Evolutionary conservation across 1,140 invertebrate genomes (phyloP).

Genomic region (Teleogryllus occipitalis): DNA sequence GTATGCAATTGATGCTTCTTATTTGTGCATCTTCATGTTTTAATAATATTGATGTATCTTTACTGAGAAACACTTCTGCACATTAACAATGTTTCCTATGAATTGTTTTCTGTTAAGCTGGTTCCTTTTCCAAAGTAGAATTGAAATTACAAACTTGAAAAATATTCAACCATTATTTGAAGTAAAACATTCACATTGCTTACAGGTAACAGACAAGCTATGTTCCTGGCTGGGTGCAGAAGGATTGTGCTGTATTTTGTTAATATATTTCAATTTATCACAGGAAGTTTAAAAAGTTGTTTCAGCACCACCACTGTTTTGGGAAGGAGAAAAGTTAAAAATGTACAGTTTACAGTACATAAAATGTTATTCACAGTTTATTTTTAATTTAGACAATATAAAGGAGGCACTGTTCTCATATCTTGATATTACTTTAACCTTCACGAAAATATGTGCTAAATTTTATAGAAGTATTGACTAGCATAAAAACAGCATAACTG

Average conservation of each 20-base stretch:
- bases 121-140: background rate
- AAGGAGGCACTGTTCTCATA: background rate
- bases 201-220: background rate
- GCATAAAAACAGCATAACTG: background rate
- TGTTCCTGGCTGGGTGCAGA: constrained; percentile 2
- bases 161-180: background rate
- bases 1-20: no score
- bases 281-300: background rate
- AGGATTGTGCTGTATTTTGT: background rate
- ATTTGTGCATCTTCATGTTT: no score
- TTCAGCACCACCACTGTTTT: background rate
- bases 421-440: no score
- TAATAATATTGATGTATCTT: no score
- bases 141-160: background rate
- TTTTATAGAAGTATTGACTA: background rate
- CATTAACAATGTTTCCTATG: no score
- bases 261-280: background rate
- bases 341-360: no score
- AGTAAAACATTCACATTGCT: background rate
- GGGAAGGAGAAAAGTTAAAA: background rate
- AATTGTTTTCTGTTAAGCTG: no score
- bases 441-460: background rate
- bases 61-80: no score
- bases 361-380: background rate
- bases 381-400: background rate